These are phyloP conservation scores for Perccottus glenii DNA, from an alignment of 2,113 vertebrate genomes.

Conservation along the genomic window DNA sequence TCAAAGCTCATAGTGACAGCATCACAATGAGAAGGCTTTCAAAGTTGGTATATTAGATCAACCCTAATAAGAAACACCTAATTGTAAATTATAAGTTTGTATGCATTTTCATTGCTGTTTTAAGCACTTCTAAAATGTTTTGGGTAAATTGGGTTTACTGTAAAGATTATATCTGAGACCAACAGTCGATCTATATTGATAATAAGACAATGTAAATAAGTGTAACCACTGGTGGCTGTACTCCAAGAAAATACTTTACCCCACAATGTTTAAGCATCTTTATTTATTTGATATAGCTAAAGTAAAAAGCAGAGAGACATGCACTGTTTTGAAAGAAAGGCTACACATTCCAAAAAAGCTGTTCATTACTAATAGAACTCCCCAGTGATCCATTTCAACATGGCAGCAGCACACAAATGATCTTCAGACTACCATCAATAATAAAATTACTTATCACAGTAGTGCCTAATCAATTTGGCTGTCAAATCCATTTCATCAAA, in stretches of 20 bases:
- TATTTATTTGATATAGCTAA: not conserved
- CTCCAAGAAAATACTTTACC: too few relatives aligned
- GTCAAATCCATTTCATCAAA: conserved; percentile 9
- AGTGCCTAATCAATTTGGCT: conserved; percentile 30
- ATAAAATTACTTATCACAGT: conserved; percentile 14
- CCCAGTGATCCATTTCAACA: conserved; percentile 17
- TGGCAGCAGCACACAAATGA: not conserved
- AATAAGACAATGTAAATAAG: too few relatives aligned
- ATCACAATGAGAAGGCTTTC: not conserved
- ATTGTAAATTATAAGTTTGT: not conserved
- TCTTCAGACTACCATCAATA: conserved; percentile 18
- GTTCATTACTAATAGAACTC: not conserved
- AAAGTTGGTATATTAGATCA: conserved; percentile 9
- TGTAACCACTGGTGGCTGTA: too few relatives aligned
- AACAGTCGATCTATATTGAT: too few relatives aligned
- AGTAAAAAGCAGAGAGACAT: too few relatives aligned
- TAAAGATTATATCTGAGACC: too few relatives aligned
- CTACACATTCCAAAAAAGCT: not conserved
- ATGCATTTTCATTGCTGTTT: too few relatives aligned
- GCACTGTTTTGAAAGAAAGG: not conserved
- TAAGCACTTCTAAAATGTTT: too few relatives aligned
- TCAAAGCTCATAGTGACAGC: conserved; percentile 8
- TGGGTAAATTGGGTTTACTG: too few relatives aligned
- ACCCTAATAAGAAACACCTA: not conserved
- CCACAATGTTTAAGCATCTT: not conserved